These are phyloP conservation scores for Drosophila borealis DNA, from an alignment of 2,888 invertebrate species.

Conservation along the genomic window DNA sequence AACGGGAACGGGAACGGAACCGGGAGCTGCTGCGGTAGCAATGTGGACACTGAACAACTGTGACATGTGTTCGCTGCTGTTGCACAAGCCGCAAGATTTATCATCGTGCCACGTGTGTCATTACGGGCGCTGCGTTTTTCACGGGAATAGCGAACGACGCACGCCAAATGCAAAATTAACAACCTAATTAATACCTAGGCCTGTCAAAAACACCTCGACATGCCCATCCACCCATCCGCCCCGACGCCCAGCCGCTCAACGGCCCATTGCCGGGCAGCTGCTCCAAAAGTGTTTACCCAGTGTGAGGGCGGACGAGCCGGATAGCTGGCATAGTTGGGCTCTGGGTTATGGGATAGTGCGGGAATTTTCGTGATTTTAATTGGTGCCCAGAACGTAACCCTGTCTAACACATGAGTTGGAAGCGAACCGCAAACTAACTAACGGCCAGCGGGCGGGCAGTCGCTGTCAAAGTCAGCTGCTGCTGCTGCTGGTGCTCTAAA, in stretches of 20 bases:
- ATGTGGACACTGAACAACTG: slow-evolving; percentile 47
- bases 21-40: slow-evolving; percentile 18
- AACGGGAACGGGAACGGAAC: not conserved
- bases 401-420: slow-evolving; percentile 46
- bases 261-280: slow-evolving; percentile 65
- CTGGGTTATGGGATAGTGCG: slow-evolving; percentile 1
- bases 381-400: slow-evolving; percentile 48
- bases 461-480: slow-evolving; percentile 76
- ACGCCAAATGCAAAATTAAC: slow-evolving; percentile 83
- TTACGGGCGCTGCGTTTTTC: slow-evolving; percentile 62
- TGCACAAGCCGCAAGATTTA: slow-evolving; percentile 76
- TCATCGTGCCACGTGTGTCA: slow-evolving; percentile 75
- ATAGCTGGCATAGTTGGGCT: slow-evolving; percentile 20
- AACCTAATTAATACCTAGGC: slow-evolving; percentile 83
- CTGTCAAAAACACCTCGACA: slow-evolving; percentile 52
- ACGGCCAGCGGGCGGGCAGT: slow-evolving; percentile 60
- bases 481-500: slow-evolving; percentile 34
- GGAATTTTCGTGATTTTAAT: slow-evolving; percentile 56
- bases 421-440: slow-evolving; percentile 78
- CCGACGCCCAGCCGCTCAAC: slow-evolving; percentile 18
- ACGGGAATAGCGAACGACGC: slow-evolving; percentile 78
- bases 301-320: slow-evolving; percentile 32
- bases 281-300: slow-evolving; percentile 49
- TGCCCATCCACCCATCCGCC: slow-evolving; percentile 26
- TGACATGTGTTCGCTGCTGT: slow-evolving; percentile 73